Base-by-base conservation (phyloP, 2,888 invertebrate genomes). In the Eupithecia exiguata region DNA sequence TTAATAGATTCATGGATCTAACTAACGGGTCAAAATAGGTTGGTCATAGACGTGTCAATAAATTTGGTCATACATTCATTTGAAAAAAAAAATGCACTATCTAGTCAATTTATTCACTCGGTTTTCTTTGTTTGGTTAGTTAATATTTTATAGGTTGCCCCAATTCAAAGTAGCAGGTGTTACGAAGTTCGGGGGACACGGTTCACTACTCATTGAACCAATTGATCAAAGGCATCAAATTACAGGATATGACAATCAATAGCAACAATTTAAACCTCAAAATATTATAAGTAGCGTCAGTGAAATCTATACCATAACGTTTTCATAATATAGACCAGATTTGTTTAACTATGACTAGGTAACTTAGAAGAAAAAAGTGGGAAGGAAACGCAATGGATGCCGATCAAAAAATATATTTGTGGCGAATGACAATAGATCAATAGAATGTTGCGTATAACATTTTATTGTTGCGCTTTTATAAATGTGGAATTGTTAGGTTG, bases 241-340 rank as follows among this genome's bases (percentile, higher is more conserved):
- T 92, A 93, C 93, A 92, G 94, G 94, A 93, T 92, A 78, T 71
- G 49, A 89, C 88, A 83, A 84, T 84, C 85, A 87, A 89, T 90
- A 88, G 88, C 87, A 85, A 89, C 89, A 88, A 91, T 90, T 63
- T 46, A 58, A 70, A 88, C 86, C 84, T 86, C 88, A 88, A 87
- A 88, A 85, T 83, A 61, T 62, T 10, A 21, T 38, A 46, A 61
- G 21, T 74, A 63, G 18, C 66, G 35, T 38, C 35, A 49, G 38
- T 40, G 85, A 81, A 78, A 71, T 62, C 30, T 82, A 21, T 80
- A 84, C 84, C 78, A 77, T 87, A 84, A 12, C 0, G 67, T 0
- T 5, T 35, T 68, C 1, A 25, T 5, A 14, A 9, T 68, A 4
- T 40, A 1, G 5, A 25, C 72, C 80, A 77, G 74, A 58, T 72